These are phyloP conservation scores for Coilia nasus DNA, from an alignment of 2,797 vertebrate species.

Conservation along the genomic window DNA sequence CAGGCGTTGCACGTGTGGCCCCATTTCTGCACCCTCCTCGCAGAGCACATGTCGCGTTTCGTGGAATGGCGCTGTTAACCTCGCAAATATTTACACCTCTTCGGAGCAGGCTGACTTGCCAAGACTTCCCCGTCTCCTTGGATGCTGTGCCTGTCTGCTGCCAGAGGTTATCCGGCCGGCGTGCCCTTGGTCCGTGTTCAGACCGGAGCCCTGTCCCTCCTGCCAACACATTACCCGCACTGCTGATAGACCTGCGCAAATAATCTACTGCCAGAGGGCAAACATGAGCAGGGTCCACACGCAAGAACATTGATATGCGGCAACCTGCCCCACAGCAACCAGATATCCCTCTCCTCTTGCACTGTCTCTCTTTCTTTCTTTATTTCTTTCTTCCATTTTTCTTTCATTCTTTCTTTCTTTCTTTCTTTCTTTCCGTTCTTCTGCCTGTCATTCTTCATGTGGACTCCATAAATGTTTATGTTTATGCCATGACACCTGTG, in stretches of 20 bases:
- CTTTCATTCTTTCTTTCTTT: conserved; percentile 64
- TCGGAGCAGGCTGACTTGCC: conserved; percentile 43
- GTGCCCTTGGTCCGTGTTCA: conserved; percentile 68
- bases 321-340: conserved; percentile 73
- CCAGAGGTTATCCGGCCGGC: conserved; percentile 74
- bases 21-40: background rate
- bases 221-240: conserved; percentile 80
- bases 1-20: background rate
- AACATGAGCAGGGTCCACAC: conserved; percentile 75
- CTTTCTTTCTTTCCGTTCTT: background rate
- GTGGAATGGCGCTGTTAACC: conserved; percentile 31
- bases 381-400: conserved; percentile 73
- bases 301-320: conserved; percentile 70
- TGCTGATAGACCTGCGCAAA: conserved; percentile 77
- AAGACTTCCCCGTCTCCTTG: conserved; percentile 34
- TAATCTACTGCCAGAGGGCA: conserved; percentile 65
- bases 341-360: conserved; percentile 76
- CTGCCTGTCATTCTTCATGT: conserved; percentile 65
- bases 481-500: conserved; percentile 67
- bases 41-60: conserved; percentile 7
- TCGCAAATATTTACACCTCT: conserved; percentile 46
- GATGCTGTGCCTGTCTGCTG: conserved; percentile 69
- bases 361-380: conserved; percentile 71
- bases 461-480: conserved; percentile 77
- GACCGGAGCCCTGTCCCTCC: conserved; percentile 74